These are phyloP conservation scores for Maccullochella peelii DNA, from an alignment of 2,113 vertebrate genomes.

Conservation along the genomic window DNA sequence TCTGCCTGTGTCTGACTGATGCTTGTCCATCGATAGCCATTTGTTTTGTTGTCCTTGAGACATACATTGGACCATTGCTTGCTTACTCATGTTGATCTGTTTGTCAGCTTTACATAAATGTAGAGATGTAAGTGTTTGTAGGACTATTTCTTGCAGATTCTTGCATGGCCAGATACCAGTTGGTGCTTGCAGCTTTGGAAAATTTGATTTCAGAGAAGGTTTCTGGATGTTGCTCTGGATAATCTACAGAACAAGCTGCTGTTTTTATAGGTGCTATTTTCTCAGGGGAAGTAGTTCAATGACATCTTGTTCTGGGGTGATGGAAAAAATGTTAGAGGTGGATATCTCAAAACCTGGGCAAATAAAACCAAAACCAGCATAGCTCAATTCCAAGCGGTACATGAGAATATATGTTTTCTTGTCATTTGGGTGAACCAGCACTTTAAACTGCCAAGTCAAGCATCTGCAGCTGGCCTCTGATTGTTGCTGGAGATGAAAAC, in stretches of 20 bases:
- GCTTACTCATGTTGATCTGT: too few species aligned
- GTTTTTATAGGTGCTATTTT: not conserved
- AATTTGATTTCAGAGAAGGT: not conserved
- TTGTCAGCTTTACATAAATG: not conserved
- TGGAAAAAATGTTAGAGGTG: not conserved
- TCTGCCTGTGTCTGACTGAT: not conserved
- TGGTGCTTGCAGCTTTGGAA: not conserved
- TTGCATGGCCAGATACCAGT: not conserved
- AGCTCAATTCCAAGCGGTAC: not conserved
- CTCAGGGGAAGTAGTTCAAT: not conserved
- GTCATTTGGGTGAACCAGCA: not conserved
- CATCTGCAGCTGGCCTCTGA: constrained; percentile 27
- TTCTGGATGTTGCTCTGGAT: not conserved
- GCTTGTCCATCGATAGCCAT: not conserved
- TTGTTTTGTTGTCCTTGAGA: not conserved
- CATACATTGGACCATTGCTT: not conserved
- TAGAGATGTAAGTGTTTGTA: not conserved
- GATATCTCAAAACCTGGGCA: not conserved
- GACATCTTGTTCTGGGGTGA: not conserved
- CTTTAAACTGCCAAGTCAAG: constrained; percentile 14
- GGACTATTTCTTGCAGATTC: not conserved
- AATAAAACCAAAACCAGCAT: not conserved
- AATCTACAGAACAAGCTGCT: not conserved
- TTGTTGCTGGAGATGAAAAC: constrained; percentile 42
- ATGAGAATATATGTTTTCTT: not conserved